Evolutionary conservation across 2,113 vertebrate genomes (phyloP), one percentile per base, ranked within the genome.

Genomic region (Pterophyllum scalare): DNA sequence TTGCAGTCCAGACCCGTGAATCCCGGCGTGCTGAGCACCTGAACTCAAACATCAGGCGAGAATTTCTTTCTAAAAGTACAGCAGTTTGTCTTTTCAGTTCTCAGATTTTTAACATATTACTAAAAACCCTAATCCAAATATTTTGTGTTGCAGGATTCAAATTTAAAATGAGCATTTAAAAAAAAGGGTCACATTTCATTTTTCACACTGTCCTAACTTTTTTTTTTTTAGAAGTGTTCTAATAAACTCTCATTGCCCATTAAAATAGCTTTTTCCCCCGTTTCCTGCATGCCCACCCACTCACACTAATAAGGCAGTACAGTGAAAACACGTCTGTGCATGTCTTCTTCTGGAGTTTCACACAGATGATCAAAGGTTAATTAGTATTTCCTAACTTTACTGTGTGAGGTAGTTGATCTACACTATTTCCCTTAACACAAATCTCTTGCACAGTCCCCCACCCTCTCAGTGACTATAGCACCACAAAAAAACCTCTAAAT

Each of bases 261-360:
- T 54, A 60, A 76, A 67, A 67, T 5, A 13, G 38, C 64, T 81
- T 75, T 43, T 43, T 65, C 81, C 75, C 28, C 22, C 72, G 0
- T 81, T 82, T 26, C 70, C 28, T 40, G 6, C 3, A 4, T 59
- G 57, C 84, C 59, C 3, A 3, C 75, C 17, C 35, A 61, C 57
- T 56, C 24, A 15, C 58, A 49, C 10, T 84, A 59, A 79, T 67
- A 82, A 40, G 58, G 15, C 59, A 61, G 33, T 4, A 10, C 52
- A n/a, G 19, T 22, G 28, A 67, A 62, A 33, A 43, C 43, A 64
- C 14, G 35, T 76, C 54, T 40, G 7, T 59, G 65, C 38, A 57
- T 78, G 67, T 77, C 70, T 89, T 82, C 59, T 10, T 79, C 46
- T 72, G 46, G n/a, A 83, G 64, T 67, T 64, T 20, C 15, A 57